Evolutionary conservation across 2,113 vertebrate species (phyloP).

Genomic region (Tringa solitaria): DNA sequence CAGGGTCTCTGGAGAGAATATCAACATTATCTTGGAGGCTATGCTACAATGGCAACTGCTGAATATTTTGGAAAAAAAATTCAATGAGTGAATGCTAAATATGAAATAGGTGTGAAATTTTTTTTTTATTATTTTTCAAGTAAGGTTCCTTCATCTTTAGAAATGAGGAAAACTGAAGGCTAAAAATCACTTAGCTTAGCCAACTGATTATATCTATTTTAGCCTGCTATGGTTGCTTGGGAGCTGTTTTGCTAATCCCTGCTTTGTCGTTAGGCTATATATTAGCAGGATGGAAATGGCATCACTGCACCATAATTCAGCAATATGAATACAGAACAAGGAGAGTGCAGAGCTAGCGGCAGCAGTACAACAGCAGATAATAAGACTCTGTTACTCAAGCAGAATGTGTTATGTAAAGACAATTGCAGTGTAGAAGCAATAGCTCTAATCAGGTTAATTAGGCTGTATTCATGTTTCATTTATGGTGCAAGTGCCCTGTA

Average conservation of each 20-base stretch:
- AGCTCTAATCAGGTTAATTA: slow-evolving; percentile 75
- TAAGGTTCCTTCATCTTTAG: neutral
- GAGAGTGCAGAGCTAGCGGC: neutral
- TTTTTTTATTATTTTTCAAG: neutral
- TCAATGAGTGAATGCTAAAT: neutral
- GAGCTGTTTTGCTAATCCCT: slow-evolving; percentile 52
- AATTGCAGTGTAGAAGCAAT: slow-evolving; percentile 58
- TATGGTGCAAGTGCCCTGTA: slow-evolving; percentile 61
- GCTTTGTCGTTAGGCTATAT: slow-evolving; percentile 40
- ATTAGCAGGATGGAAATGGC: slow-evolving; percentile 45
- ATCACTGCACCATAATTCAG: slow-evolving; percentile 48
- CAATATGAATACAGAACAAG: slow-evolving; percentile 16
- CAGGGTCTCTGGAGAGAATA: neutral
- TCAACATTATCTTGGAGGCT: neutral
- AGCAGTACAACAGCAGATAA: slow-evolving; percentile 58
- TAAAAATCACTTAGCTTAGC: neutral
- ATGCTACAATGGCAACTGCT: neutral
- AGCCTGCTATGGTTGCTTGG: neutral
- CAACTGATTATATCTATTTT: slow-evolving; percentile 30
- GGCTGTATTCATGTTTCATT: slow-evolving; percentile 71
- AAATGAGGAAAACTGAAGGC: neutral
- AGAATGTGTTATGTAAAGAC: slow-evolving; percentile 64
- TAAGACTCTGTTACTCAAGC: slow-evolving; percentile 54
- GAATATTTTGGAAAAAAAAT: neutral
- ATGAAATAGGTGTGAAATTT: neutral